Base-by-base conservation (phyloP, 2,113 vertebrate genomes). In the Synodontis membranacea region DNA sequence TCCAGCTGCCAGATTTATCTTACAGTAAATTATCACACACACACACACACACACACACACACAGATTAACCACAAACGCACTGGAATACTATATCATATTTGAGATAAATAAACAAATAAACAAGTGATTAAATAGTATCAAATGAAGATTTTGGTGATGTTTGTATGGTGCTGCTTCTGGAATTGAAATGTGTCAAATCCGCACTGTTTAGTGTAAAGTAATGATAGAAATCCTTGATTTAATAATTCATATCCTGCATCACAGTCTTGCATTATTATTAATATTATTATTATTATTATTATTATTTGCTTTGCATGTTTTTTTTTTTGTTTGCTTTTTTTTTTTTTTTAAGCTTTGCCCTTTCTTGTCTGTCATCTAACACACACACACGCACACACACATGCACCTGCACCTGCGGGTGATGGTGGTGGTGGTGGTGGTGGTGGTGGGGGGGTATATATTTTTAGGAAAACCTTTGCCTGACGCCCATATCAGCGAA, bases 251-350 rank as follows among this genome's bases (percentile, higher is more conserved):
- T 56, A 66, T 34, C 50, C 60, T 25, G 21, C 34, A 75, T 86
- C 76, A 62, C 76, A 34, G 68, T 85, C 31, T 34, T 70, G 85
- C 70, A 54, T 81, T 76, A 84, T n/a, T n/a, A n/a, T n/a, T n/a
- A n/a, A n/a, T n/a, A n/a, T n/a, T n/a, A n/a, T n/a, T n/a, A n/a
- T n/a, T n/a, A n/a, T n/a, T n/a, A n/a, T n/a, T n/a, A 50, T 84
- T 83, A 84, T 75, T 70, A 72, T 42, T 42, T 21, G 37, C 34
- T n/a, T 54, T 39, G 25, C 50, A n/a, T n/a, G n/a, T n/a, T n/a
- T n/a, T 84, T 64, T 34, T 74, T 21, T 70, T 19, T 19, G 1
- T 46, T 46, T 46, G 1, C 9, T 46, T 46, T 4, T 44, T 44
- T 44, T 3, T 52, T 52, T 56, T 56, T 56, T 50, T 50, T 56